A percentile compares a stretch with the other conserved stretches of the same genome.
These are phyloP conservation scores for Diloba caeruleocephala DNA, from an alignment of 2,888 invertebrate genomes.

Conservation along the genomic window DNA sequence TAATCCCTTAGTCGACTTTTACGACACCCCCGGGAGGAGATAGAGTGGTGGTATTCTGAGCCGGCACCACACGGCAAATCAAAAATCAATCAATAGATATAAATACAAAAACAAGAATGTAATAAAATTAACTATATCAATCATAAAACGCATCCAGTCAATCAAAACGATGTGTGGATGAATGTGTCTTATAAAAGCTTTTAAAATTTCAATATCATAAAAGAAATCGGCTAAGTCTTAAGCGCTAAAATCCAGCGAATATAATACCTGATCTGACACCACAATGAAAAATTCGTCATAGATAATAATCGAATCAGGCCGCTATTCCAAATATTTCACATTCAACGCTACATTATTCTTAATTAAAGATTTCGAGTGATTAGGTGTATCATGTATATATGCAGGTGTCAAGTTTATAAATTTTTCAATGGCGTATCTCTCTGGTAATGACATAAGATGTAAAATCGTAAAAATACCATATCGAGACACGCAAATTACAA, in stretches of 20 bases:
- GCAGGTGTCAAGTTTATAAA: conserved; percentile 50
- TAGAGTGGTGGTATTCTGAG: too few species aligned
- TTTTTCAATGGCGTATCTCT: conserved; percentile 53
- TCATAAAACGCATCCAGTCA: background rate
- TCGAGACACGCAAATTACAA: conserved; percentile 74
- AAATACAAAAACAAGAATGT: too few species aligned
- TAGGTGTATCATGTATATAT: conserved; percentile 68
- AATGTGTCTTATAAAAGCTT: background rate
- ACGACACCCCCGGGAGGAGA: too few species aligned
- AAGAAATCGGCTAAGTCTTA: conserved; percentile 1
- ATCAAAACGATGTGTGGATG: background rate
- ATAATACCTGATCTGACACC: conserved; percentile 18
- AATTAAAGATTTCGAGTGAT: conserved; percentile 79
- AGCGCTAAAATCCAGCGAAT: conserved; percentile 10
- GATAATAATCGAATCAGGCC: conserved; percentile 64
- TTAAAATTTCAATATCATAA: conserved; percentile 6
- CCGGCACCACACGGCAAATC: too few species aligned
- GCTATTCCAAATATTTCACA: conserved; percentile 69
- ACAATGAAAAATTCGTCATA: conserved; percentile 64
- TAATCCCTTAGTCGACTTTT: too few species aligned
- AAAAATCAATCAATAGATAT: too few species aligned
- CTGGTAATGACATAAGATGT: conserved; percentile 62
- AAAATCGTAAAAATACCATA: conserved; percentile 61
- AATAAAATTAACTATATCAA: background rate
- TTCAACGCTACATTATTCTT: conserved; percentile 78